Conservation (phyloP, 2,888 invertebrate genomes). For the Tiliacea aurago region DNA sequence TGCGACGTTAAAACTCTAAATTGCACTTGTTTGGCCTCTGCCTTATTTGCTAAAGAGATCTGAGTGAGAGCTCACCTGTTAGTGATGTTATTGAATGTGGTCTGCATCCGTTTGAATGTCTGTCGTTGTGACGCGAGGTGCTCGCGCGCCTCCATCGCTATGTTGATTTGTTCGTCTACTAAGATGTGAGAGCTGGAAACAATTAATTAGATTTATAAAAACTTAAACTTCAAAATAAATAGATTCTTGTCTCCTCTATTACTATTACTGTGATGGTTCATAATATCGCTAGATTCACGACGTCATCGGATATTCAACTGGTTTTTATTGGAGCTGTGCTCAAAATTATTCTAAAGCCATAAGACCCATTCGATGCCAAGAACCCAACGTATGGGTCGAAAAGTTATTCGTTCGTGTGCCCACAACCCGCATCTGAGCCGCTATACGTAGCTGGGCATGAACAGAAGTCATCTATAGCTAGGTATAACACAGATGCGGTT, state of each 20-base stretch:
- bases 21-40: background rate
- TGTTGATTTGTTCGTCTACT: constrained; percentile 98
- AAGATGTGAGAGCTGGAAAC: constrained; percentile 94
- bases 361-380: too few species aligned
- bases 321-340: background rate
- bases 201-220: background rate
- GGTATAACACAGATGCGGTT: too few species aligned
- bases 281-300: background rate
- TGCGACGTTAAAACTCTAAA: too few species aligned
- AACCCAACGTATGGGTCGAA: too few species aligned
- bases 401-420: too few species aligned
- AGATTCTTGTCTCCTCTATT: background rate
- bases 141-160: constrained; percentile 99
- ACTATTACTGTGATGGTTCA: background rate
- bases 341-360: background rate
- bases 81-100: constrained; percentile 97
- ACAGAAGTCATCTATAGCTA: too few species aligned
- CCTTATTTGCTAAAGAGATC: background rate
- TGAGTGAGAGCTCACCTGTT: constrained; percentile 90
- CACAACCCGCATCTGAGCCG: too few species aligned
- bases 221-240: background rate
- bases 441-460: too few species aligned
- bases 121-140: constrained; percentile 97
- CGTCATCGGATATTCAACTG: background rate
- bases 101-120: constrained; percentile 97